These are phyloP conservation scores for Platalea minor DNA, from an alignment of 2,797 vertebrate species.

Conservation along the genomic window DNA sequence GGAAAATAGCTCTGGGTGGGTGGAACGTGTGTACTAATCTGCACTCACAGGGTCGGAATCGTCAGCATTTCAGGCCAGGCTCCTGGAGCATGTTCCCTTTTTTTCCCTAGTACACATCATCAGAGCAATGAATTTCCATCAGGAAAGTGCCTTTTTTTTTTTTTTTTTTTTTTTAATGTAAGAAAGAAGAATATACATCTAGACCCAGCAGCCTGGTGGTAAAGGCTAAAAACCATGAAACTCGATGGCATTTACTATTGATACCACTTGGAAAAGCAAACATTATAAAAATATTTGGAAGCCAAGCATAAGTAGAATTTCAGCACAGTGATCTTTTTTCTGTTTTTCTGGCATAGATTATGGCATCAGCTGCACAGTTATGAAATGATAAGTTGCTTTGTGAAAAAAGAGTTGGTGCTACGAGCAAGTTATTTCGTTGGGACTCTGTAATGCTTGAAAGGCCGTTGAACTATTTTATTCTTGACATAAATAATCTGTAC, in stretches of 20 bases:
- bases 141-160: not conserved
- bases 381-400: conserved; percentile 35
- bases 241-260: conserved; percentile 36
- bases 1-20: conserved; percentile 67
- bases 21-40: conserved; percentile 60
- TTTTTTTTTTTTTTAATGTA: not conserved
- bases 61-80: conserved; percentile 40
- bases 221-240: conserved; percentile 35
- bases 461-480: conserved; percentile 63
- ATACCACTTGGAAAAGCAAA: conserved; percentile 65
- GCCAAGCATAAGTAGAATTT: conserved; percentile 58
- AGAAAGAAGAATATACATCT: conserved; percentile 45
- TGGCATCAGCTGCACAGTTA: conserved; percentile 26
- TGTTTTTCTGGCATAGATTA: conserved; percentile 37
- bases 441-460: conserved; percentile 60
- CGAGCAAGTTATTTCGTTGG: conserved; percentile 24
- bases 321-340: conserved; percentile 61
- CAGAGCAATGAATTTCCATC: conserved; percentile 60
- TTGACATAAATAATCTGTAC: conserved; percentile 72
- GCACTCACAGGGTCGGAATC: conserved; percentile 42
- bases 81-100: conserved; percentile 63
- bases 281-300: conserved; percentile 67
- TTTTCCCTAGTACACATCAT: conserved; percentile 56
- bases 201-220: conserved; percentile 26
- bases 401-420: conserved; percentile 54